Evolutionary conservation across 1,140 invertebrate genomes (phyloP).

Genomic region (Drosophila subpulchrella): DNA sequence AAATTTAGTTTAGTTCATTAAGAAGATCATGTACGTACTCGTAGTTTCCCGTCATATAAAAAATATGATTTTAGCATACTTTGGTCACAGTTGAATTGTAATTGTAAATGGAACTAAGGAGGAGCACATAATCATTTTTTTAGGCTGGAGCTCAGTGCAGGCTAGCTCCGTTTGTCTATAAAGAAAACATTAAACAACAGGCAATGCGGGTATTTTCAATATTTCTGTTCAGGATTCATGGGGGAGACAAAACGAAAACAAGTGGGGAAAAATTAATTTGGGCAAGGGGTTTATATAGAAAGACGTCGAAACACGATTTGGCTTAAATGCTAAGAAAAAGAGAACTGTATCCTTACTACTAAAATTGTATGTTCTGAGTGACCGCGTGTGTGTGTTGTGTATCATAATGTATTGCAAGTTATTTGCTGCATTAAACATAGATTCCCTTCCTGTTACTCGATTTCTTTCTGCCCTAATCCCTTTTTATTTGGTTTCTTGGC

Average conservation of each 20-base stretch:
- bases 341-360: constrained; percentile 71
- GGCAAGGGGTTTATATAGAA: constrained; percentile 36
- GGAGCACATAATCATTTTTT: constrained; percentile 44
- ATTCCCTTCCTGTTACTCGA: constrained; percentile 36
- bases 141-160: constrained; percentile 40
- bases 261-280: constrained; percentile 35
- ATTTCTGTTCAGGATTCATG: constrained; percentile 12
- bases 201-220: constrained; percentile 46
- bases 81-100: constrained; percentile 55
- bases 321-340: constrained; percentile 69
- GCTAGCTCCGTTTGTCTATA: constrained; percentile 57
- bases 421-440: constrained; percentile 61
- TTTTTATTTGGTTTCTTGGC: constrained; percentile 64
- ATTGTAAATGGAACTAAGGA: constrained; percentile 49
- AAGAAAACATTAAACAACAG: constrained; percentile 68
- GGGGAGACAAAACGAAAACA: constrained; percentile 58
- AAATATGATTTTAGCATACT: constrained; percentile 56
- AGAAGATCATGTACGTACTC: constrained; percentile 28
- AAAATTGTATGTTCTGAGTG: constrained; percentile 45
- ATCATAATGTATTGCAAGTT: constrained; percentile 55
- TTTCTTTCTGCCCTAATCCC: constrained; percentile 63
- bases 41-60: constrained; percentile 33
- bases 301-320: constrained; percentile 63
- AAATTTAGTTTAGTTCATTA: constrained; percentile 48
- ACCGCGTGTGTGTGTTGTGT: constrained; percentile 30